Base-by-base conservation (phyloP, 2,888 invertebrate species). In the Drosophila subquinaria region DNA sequence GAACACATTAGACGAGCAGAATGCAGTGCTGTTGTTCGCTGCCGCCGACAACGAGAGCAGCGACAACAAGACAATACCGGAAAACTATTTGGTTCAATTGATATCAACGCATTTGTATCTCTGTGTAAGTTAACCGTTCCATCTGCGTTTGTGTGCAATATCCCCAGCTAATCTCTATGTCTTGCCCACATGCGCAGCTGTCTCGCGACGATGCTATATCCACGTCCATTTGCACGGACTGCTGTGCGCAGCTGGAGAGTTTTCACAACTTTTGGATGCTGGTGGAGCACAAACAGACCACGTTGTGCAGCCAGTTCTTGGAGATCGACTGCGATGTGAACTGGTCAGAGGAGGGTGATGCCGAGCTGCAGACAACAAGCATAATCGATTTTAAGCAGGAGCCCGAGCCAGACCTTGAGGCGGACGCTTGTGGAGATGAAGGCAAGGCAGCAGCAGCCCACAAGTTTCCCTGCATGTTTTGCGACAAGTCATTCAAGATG, bases 21-120 rank as follows among this genome's bases (percentile, higher is more conserved):
- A 79, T 53, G 86, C 82, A 15, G 86, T 87, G 47, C 53, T 84
- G 56, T 71, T 87, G 30, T 87, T 86, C 60, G 60, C 65, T 47
- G 72, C 64, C 53, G 42, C 51, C 20, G 51, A 23, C 23, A 51
- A 67, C 42, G 35, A 42, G 51, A 53, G 60, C 45, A 35, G 23
- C 42, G 69, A 69, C 51, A 74, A 65, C 42, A 69, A 74, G 56
- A 56, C 73, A 73, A 74, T 73, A 72, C 88, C 86, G 79, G 82
- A 88, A 73, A 77, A 79, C 65, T 81, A 87, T 62, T 80, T 90
- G 81, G 85, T 89, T 20, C 89, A 88, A 72, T 69, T 89, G 56
- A 90, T 90, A 70, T 82, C 90, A 57, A 87, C 85, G 61, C 88
- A 90, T 72, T 80, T 90, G 69, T 89, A 90, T 75, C 85, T 90